Percentiles rank a stretch among this genome's conserved stretches.
These are phyloP conservation scores for Daubentonia madagascariensis DNA, from an alignment of 2,113 vertebrate genomes.

Conservation along the genomic window DNA sequence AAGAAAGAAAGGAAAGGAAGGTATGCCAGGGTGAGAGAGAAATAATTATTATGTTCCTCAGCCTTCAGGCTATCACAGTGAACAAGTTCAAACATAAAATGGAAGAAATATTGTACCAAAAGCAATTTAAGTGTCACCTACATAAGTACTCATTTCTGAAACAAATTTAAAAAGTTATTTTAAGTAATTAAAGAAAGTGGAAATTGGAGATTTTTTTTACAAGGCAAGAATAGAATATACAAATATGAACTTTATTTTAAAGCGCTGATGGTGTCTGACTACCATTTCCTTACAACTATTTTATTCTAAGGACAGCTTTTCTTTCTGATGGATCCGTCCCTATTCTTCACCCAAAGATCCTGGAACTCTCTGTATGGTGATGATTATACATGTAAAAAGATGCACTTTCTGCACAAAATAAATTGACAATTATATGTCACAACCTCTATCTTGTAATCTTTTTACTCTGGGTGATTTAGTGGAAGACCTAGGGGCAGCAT, in stretches of 20 bases:
- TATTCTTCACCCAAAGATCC: background rate
- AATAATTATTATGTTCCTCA: slow-evolving; percentile 39
- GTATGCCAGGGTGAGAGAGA: background rate
- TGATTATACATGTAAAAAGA: background rate
- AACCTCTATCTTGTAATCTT: background rate
- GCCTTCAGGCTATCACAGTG: slow-evolving; percentile 1
- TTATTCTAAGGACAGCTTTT: slow-evolving; percentile 22
- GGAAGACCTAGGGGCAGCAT: background rate
- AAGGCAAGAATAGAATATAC: background rate
- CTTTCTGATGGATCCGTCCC: background rate
- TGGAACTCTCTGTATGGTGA: background rate
- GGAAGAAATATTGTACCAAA: slow-evolving; percentile 8
- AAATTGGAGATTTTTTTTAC: background rate
- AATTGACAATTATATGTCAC: background rate
- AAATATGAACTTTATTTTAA: slow-evolving; percentile 11
- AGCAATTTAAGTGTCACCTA: background rate
- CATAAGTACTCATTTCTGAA: background rate
- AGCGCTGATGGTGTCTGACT: background rate
- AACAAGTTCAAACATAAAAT: slow-evolving; percentile 50
- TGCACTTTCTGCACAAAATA: background rate
- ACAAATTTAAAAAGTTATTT: background rate
- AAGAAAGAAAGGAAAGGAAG: background rate
- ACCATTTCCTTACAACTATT: background rate
- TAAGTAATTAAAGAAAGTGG: background rate
- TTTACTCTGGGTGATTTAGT: background rate